Conservation (phyloP, 1,140 invertebrate species). For the Papilio xuthus region DNA sequence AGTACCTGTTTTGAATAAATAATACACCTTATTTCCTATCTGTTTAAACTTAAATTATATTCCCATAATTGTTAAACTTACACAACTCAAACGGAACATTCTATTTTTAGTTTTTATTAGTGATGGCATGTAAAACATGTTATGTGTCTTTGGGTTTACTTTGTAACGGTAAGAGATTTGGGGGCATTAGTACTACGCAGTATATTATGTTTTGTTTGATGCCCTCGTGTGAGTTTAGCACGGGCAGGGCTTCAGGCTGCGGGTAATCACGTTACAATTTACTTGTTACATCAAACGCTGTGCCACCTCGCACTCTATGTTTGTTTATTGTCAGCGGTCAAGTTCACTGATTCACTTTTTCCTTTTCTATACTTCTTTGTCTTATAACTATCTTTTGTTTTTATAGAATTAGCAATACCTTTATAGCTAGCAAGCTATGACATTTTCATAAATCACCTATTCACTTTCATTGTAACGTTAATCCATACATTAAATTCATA, state of each 20-base stretch:
- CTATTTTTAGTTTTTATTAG: no score
- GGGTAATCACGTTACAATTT: background rate
- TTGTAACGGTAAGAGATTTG: background rate
- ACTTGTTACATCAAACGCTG: conserved; percentile 1
- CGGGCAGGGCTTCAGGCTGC: background rate
- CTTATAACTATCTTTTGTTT: background rate
- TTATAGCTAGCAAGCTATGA: background rate
- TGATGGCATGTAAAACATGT: background rate
- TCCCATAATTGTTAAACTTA: background rate
- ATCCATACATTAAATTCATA: no score
- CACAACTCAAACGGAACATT: no score
- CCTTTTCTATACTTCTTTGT: background rate
- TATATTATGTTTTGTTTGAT: background rate
- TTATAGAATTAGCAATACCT: no score
- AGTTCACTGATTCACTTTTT: background rate
- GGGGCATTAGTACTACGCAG: conserved; percentile 4
- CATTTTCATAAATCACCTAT: background rate
- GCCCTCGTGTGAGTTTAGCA: conserved; percentile 6
- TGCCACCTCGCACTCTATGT: background rate
- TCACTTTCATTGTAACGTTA: no score
- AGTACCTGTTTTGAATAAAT: background rate
- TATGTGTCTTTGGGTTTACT: background rate
- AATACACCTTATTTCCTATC: background rate
- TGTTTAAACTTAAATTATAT: background rate
- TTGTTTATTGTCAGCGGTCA: background rate